phyloP scores from a whole-genome alignment of 37 sponge, comb jelly and placozoan genomes.

The Chondrilla cf. caribensis region DNA sequence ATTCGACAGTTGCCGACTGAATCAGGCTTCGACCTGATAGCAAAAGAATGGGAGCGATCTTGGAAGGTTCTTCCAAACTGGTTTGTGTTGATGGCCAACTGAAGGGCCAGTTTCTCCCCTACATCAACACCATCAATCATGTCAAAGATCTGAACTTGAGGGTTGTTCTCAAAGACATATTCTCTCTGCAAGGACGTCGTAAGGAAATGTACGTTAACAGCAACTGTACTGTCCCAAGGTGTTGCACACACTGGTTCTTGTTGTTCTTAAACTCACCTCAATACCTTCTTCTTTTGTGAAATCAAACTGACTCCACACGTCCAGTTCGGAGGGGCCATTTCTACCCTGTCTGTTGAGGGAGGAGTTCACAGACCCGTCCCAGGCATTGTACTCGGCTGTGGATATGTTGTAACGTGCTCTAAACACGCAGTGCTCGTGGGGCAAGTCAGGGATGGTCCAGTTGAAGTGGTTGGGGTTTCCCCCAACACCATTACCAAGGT shows the following conservation, averaged over 20 bases:
- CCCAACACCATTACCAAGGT: slow-evolving; percentile 89
- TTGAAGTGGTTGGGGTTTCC: slow-evolving; percentile 90
- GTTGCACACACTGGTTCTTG: too few relatives aligned
- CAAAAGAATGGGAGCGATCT: slow-evolving; percentile 83
- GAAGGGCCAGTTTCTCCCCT: slow-evolving; percentile 53
- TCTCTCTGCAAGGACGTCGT: slow-evolving; percentile 59
- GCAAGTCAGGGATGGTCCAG: slow-evolving; percentile 95
- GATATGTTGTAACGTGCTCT: slow-evolving; percentile 96
- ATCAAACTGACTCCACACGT: slow-evolving; percentile 36
- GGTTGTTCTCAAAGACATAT: slow-evolving; percentile 92
- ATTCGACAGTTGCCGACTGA: slow-evolving; percentile 46
- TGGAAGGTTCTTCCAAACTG: slow-evolving; percentile 99
- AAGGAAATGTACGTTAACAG: background rate
- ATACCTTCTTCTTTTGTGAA: slow-evolving; percentile 26
- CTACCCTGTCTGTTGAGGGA: slow-evolving; percentile 27
- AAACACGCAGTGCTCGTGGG: slow-evolving; percentile 85
- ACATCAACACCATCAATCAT: background rate
- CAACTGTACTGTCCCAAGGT: too few relatives aligned
- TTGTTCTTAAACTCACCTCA: slow-evolving; percentile 36
- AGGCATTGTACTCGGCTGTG: slow-evolving; percentile 86
- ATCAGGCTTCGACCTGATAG: slow-evolving; percentile 63
- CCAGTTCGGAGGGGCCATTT: slow-evolving; percentile 16
- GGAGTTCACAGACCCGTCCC: slow-evolving; percentile 41
- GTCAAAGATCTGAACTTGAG: slow-evolving; percentile 79
- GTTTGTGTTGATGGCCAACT: slow-evolving; percentile 94